Evolutionary conservation across 1,140 invertebrate species (phyloP).

Genomic region (Conus ventricosus): DNA sequence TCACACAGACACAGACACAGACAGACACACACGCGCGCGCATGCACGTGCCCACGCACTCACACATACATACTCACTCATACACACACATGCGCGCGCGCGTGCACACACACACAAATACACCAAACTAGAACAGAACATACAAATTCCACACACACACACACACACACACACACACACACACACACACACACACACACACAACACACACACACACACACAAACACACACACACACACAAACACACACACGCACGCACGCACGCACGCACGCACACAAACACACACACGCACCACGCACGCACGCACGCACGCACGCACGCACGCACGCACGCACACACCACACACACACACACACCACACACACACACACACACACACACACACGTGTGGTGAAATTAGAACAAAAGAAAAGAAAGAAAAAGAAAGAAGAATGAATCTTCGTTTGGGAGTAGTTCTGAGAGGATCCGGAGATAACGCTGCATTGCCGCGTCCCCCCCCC

Average conservation of each 20-base stretch:
- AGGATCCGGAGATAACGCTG: no score
- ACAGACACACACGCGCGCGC: constrained; percentile 1
- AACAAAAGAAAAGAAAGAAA: no score
- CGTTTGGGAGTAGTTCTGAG: no score
- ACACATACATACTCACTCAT: constrained; percentile 6
- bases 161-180: neutral
- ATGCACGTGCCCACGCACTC: neutral
- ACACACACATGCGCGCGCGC: neutral
- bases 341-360: constrained; percentile 12
- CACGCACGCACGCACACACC: neutral
- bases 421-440: no score
- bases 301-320: neutral
- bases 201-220: neutral
- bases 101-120: neutral
- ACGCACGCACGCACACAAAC: neutral
- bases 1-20: neutral
- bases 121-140: neutral
- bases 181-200: neutral
- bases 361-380: constrained; percentile 15
- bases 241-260: neutral
- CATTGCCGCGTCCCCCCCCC: no score
- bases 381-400: neutral
- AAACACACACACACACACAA: constrained; percentile 9
- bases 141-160: neutral
- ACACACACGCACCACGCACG: neutral